Evolutionary conservation across 35 echinoderm and acorn worm genomes (phyloP).

Genomic region (Amphiura filiformis): DNA sequence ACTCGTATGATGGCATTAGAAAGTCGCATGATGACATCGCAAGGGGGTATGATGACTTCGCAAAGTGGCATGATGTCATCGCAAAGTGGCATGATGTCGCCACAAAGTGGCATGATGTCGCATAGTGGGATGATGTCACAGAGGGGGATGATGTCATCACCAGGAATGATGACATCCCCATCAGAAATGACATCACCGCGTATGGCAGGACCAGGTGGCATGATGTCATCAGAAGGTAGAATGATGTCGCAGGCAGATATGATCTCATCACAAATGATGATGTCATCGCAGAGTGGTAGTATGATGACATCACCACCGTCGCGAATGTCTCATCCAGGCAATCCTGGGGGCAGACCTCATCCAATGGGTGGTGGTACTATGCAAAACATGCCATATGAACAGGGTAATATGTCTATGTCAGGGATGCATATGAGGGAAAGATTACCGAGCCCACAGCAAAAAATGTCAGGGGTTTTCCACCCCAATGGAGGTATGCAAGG

Average conservation of each 20-base stretch:
- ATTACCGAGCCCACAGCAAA: constrained; percentile 7
- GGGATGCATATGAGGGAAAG: constrained; percentile 24
- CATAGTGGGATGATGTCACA: too few relatives aligned
- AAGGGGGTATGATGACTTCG: constrained; percentile 44
- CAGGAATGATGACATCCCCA: constrained; percentile 20
- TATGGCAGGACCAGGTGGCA: constrained; percentile 33
- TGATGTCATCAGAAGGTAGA: constrained; percentile 46
- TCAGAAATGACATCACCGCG: constrained; percentile 19
- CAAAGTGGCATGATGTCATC: constrained; percentile 53
- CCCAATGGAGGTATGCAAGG: constrained; percentile 50
- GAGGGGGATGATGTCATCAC: constrained; percentile 1
- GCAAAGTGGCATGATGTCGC: constrained; percentile 28
- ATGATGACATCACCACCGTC: constrained; percentile 31
- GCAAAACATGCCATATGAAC: constrained; percentile 7
- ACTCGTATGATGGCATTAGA: constrained; percentile 54
- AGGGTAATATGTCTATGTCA: neutral
- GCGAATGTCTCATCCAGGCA: constrained; percentile 25
- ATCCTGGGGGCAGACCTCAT: neutral
- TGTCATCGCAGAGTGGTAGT: constrained; percentile 43
- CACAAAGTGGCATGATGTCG: constrained; percentile 52
- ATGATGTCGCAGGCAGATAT: constrained; percentile 33
- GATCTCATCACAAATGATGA: constrained; percentile 57
- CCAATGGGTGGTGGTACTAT: neutral
- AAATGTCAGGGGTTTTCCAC: constrained; percentile 5
- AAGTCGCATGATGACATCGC: constrained; percentile 50